Evolutionary conservation across 2,113 vertebrate genomes (phyloP), one percentile per base, ranked within the genome.

Genomic region (Cnemophilus loriae): DNA sequence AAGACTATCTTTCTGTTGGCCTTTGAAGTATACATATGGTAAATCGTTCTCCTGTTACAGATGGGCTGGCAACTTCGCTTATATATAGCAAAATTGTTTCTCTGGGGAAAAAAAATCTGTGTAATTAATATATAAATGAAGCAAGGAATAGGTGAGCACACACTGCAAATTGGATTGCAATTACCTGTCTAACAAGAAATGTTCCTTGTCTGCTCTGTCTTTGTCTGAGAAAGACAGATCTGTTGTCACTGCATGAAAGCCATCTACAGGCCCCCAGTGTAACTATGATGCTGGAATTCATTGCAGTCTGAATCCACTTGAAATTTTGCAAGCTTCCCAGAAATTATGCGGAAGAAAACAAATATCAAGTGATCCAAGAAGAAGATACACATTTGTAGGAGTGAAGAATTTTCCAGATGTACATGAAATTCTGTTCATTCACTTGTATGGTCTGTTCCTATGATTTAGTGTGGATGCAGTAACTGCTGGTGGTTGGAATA

Each of bases 61-160:
- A 28, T 44, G 68, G 71, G 24, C 59, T 77, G 87, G 74, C n/a
- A 74, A n/a, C 39, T 69, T 87, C 59, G 24, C 83, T 86, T 83
- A 61, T 46, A 64, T 28, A 20, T 35, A 83, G 41, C 30, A 74
- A 84, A 95, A 90, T 47, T 57, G 10, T 83, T 93, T 93, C 70
- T 84, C 70, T 42, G n/a, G 85, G 63, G 52, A 14, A 33, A 59
- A 52, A 37, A 96, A 70, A 7, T n/a, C 46, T 77, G 63, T 55
- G 33, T 67, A 83, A 91, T 93, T 93, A 85, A 93, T 95, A 85
- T 67, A 67, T 57, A 93, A 93, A 61, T 77, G 55, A 91, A 80
- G 57, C 18, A 94, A 87, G 75, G 53, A 69, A 46, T 41, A 59
- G 42, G 16, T 0, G 0, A 94, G 53, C 23, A 50, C 50, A 35